Base-by-base conservation (phyloP, 2,888 invertebrate genomes). In the Apamea epomidion region DNA sequence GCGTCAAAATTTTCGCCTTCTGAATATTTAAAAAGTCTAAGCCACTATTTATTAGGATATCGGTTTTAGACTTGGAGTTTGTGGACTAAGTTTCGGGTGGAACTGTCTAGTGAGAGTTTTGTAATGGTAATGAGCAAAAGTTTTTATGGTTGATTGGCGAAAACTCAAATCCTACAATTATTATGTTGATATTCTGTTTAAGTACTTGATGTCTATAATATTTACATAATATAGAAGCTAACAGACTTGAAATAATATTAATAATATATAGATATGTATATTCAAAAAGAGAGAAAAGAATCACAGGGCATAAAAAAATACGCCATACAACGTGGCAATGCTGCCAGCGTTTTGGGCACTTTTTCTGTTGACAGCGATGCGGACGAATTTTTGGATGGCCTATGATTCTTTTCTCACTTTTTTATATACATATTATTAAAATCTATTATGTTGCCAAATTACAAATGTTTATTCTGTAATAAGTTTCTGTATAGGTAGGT, bases 1-100 rank as follows among this genome's bases (percentile, higher is more conserved):
- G 89, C 88, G 90, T 88, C 87, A 87, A 92, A 93, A 92, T 93
- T 92, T 92, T 91, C 85, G 86, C 90, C 89, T 91, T 82, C 87
- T 89, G 82, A 84, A 81, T 87, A 83, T 87, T 88, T 90, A 88
- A 89, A 83, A 90, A 83, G 68, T 84, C 68, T 51, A 71, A 78
- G 77, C 72, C 62, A 81, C 76, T 81, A 86, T 86, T 82, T 81
- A 74, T 85, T 80, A 70, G 67, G 74, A 71, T 82, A 79, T 76
- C 45, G 65, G 42, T 58, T 54, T 80, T 58, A 69, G 60, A 16
- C 72, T 67, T 73, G 42, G 64, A 21, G 10, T 75, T 74, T 37
- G 37, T 64, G 32, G 45, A 5, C 7, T 70, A 64, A 68, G 64
- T 78, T 82, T 74, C 37, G 8, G 37, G 1, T 14, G 37, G 12